Percentiles rank a stretch among this genome's conserved stretches.
phyloP scores from a whole-genome alignment of 2,888 invertebrate genomes.

The Apocheima hispidaria region DNA sequence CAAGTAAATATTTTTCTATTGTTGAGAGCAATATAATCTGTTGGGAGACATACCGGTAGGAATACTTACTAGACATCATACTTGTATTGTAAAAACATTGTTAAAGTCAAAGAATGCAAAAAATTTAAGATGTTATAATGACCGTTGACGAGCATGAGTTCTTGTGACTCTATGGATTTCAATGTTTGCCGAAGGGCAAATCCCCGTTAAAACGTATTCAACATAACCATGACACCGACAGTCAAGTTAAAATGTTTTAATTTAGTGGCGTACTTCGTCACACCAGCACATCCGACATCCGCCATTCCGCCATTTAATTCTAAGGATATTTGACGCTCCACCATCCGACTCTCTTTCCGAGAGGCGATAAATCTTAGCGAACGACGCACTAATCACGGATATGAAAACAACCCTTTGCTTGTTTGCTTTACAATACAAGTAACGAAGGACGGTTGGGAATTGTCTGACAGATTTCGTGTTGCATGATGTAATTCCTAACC shows the following conservation, averaged over 20 bases:
- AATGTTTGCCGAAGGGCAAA: slow-evolving; percentile 59
- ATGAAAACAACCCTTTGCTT: slow-evolving; percentile 79
- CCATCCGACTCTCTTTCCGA: slow-evolving; percentile 52
- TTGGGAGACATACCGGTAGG: too few species aligned
- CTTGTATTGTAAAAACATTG: too few species aligned
- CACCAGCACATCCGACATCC: slow-evolving; percentile 68
- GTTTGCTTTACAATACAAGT: slow-evolving; percentile 53
- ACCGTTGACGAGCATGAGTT: not conserved
- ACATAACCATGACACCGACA: slow-evolving; percentile 71
- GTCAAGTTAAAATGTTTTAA: slow-evolving; percentile 84
- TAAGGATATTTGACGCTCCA: slow-evolving; percentile 72
- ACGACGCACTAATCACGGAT: slow-evolving; percentile 77
- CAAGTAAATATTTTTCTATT: too few species aligned
- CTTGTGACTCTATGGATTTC: slow-evolving; percentile 36
- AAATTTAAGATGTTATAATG: too few species aligned
- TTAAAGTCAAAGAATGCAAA: too few species aligned
- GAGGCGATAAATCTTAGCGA: slow-evolving; percentile 76
- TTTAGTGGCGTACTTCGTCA: slow-evolving; percentile 77
- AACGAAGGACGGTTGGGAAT: slow-evolving; percentile 62
- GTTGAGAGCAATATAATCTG: too few species aligned
- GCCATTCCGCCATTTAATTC: slow-evolving; percentile 56
- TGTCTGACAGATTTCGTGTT: slow-evolving; percentile 48
- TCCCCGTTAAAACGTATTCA: slow-evolving; percentile 64
- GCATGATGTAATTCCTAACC: too few species aligned
- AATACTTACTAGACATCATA: too few species aligned